Base-by-base conservation (phyloP, 1,140 invertebrate genomes). In the Leptinotarsa lineolata region DNA sequence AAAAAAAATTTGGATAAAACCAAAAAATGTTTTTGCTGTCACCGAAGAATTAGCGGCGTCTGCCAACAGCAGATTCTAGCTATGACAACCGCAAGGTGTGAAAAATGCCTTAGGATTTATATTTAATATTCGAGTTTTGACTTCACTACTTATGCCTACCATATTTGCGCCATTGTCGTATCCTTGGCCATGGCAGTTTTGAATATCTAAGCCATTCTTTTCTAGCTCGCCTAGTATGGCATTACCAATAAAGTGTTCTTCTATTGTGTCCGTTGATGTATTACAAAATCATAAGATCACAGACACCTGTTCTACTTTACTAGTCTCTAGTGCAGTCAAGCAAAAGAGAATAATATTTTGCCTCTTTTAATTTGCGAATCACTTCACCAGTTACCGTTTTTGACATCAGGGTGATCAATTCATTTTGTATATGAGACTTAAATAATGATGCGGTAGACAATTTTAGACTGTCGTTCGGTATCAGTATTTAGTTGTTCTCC, bases 331-430 rank as follows among this genome's bases (percentile, higher is more conserved):
- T 75, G 71, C 71, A 76, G 61, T 60, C 63, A 46, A 74, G 74
- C 68, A 61, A 79, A 76, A 80, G 70, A 60, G 69, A 74, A 72
- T 80, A 74, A 74, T 79, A 79, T 58, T 80, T 80, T 72, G 71
- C 72, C 45, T 77, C 69, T 79, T 76, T 77, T 64, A 79, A 59
- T 58, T 68, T 80, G 71, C 69, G 66, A 65, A 77, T 78, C 60
- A 80, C 68, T 78, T 80, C 74, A 75, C 65, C 44, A 22, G 58
- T 58, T 58, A 80, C 72, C 60, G 74, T 73, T 76, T 78, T 74
- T 74, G 78, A 76, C 75, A 80, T 81, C 63, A 79, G 18, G 13
- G 48, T 58, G 21, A 22, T 22, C 21, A 22, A 22, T 22, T 22
- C 21, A 22, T 22, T 22, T 22, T 22, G 21, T 22, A 22, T 22